Evolutionary conservation across 2,113 vertebrate species (phyloP).

Genomic region (Bagarius yarrelli): DNA sequence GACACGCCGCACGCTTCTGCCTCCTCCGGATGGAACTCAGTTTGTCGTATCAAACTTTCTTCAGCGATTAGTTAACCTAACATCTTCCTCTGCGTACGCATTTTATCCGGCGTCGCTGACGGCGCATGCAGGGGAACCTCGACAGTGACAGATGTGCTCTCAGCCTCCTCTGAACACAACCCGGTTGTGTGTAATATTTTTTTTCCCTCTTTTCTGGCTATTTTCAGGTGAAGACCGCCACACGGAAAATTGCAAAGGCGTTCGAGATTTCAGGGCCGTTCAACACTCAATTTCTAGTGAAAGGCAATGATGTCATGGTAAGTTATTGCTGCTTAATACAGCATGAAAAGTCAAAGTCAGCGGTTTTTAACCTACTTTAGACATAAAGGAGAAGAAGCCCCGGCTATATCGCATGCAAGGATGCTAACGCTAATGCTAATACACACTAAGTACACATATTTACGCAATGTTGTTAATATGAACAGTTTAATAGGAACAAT

Average conservation of each 20-base stretch:
- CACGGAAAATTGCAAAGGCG: constrained; percentile 85
- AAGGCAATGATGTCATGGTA: constrained; percentile 92
- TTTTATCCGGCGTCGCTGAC: constrained; percentile 5
- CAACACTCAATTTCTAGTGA: constrained; percentile 92
- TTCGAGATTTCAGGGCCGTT: constrained; percentile 95
- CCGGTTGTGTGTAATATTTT: constrained; percentile 6
- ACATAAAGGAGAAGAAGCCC: no score
- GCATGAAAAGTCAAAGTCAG: background rate
- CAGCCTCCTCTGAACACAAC: constrained; percentile 2
- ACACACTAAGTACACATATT: no score
- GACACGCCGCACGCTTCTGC: background rate
- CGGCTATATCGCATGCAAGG: no score
- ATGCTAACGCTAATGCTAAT: no score
- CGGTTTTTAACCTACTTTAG: no score
- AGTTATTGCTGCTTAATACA: constrained; percentile 59
- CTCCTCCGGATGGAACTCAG: constrained; percentile 4
- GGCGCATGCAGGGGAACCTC: constrained; percentile 10
- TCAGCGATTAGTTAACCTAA: constrained; percentile 10
- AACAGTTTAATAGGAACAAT: no score
- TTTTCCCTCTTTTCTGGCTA: constrained; percentile 33
- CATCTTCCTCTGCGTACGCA: background rate
- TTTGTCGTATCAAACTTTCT: constrained; percentile 29
- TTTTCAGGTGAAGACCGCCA: constrained; percentile 83
- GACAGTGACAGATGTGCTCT: constrained; percentile 29
- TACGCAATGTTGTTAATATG: no score